Evolutionary conservation across 2,113 vertebrate species (phyloP).

Genomic region (Toxotes chatareus): DNA sequence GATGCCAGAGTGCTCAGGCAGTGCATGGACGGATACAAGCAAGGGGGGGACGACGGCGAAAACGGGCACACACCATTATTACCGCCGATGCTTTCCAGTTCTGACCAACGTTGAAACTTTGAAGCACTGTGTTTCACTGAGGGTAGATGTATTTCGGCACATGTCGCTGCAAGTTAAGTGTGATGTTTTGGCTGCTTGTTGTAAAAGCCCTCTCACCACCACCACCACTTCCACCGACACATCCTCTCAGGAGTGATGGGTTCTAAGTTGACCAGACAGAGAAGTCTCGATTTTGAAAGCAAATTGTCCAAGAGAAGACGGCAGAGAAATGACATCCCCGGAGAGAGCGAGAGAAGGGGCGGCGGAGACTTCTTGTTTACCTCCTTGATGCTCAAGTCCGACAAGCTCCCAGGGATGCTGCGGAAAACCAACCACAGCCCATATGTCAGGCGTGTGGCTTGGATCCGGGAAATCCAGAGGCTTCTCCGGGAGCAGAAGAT

Average conservation of each 20-base stretch:
- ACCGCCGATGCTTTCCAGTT: constrained; percentile 7
- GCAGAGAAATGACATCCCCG: constrained; percentile 55
- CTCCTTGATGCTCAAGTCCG: constrained; percentile 83
- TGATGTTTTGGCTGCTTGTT: constrained; percentile 62
- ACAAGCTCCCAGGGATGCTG: constrained; percentile 85
- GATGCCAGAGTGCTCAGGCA: constrained; percentile 64
- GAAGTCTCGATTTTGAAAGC: constrained; percentile 84
- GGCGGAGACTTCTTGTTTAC: constrained; percentile 79
- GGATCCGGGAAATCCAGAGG: constrained; percentile 87
- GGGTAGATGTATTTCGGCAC: background rate
- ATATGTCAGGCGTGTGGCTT: constrained; percentile 84
- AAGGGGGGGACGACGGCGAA: constrained; percentile 20
- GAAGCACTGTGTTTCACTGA: background rate
- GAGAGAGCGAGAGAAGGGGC: constrained; percentile 66
- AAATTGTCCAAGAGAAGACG: constrained; percentile 65
- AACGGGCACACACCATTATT: background rate
- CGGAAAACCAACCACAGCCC: constrained; percentile 85
- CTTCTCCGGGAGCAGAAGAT: constrained; percentile 81
- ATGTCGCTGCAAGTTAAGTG: constrained; percentile 50
- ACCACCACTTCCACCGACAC: constrained; percentile 19
- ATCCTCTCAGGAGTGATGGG: constrained; percentile 83
- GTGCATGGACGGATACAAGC: constrained; percentile 59
- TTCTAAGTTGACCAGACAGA: constrained; percentile 88
- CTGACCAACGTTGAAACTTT: constrained; percentile 57
- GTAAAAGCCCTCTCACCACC: constrained; percentile 21